Evolutionary conservation across 2,797 vertebrate genomes (phyloP), one percentile per base, ranked within the genome.

Genomic region (Enteromius fasciolatus): DNA sequence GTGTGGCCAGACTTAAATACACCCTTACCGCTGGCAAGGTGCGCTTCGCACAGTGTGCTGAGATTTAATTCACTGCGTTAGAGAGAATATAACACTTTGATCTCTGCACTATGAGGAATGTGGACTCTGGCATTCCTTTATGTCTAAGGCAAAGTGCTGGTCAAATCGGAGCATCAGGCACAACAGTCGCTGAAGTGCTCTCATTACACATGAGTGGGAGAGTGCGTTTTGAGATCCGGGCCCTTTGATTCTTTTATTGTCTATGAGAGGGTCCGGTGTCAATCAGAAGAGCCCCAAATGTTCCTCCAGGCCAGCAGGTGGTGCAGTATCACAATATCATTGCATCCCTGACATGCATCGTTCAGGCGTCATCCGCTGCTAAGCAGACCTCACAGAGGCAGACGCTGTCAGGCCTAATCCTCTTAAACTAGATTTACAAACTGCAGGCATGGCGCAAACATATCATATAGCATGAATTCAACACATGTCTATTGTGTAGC

Each of bases 361-460:
- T 70, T 48, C 67, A 18, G 28, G 33, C 77, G 48, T 78, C 67
- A 66, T 81, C 28, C 33, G 36, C 52, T 76, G 61, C 81, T 80
- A 59, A 68, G 67, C 83, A 78, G 84, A 88, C 89, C 85, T 83
- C 83, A 84, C 80, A 76, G 76, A 72, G 82, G 46, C 83, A 66
- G 66, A 85, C 83, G 78, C 84, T 82, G 88, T 88, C 83, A 66
- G 17, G 78, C 84, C 81, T 93, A 93, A 93, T 94, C 93, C 92
- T 91, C 93, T 93, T 93, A 92, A 82, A 54, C 64, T 87, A 90
- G 91, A 93, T 93, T 91, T 91, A 88, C 88, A 89, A 87, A 80
- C 77, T 75, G 54, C 84, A 89, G 85, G 86, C 89, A 87, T 85
- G 86, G 57, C 87, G 84, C 76, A 86, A 87, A 90, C 87, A 87